phyloP scores from a whole-genome alignment of 2,113 vertebrate species.

The Fulmarus glacialis region DNA sequence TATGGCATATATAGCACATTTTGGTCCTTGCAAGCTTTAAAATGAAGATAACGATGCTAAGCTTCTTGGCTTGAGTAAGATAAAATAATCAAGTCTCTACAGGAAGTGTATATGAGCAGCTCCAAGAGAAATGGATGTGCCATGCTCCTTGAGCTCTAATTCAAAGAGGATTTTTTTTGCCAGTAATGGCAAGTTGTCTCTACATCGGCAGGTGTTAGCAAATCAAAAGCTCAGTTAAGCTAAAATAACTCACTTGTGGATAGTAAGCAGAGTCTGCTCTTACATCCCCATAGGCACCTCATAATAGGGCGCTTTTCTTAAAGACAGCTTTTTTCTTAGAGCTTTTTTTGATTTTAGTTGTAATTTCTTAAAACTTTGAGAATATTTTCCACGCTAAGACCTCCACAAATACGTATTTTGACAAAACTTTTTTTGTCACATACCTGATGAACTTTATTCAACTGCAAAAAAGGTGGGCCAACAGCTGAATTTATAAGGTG shows the following conservation, averaged over 20 bases:
- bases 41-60: background rate
- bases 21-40: background rate
- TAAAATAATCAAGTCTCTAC: background rate
- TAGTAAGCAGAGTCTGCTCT: background rate
- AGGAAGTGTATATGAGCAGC: background rate
- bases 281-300: background rate
- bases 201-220: background rate
- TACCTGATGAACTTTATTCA: constrained; percentile 94
- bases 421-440: background rate
- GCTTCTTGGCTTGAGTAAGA: background rate
- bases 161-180: background rate
- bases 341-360: background rate
- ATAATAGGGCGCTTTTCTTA: background rate
- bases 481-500: constrained; percentile 87
- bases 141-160: accelerated
- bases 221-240: background rate
- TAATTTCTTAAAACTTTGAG: background rate
- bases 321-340: background rate
- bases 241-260: background rate
- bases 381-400: background rate
- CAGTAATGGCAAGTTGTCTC: background rate
- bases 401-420: background rate
- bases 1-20: background rate
- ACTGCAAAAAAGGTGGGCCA: constrained; percentile 85
- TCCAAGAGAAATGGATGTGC: background rate